Evolutionary conservation across 1,140 invertebrate species (phyloP).

Genomic region (Drosophila takahashii): DNA sequence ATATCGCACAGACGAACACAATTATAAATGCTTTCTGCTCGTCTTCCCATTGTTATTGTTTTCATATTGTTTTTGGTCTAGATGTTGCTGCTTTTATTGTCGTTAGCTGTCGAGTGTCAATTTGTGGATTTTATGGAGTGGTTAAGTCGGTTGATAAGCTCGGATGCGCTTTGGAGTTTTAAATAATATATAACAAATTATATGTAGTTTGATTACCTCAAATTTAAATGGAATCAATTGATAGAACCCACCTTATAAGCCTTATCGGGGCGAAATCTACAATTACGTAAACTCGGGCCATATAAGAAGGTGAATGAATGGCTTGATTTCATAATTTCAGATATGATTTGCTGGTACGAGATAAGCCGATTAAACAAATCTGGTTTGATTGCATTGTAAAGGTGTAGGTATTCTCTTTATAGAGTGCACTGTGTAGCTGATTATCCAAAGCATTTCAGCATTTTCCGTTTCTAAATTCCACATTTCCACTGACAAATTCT

Average conservation of each 20-base stretch:
- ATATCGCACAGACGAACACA: slow-evolving; percentile 38
- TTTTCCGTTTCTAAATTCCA: slow-evolving; percentile 5
- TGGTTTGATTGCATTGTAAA: slow-evolving; percentile 21
- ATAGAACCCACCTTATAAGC: neutral
- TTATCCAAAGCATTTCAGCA: slow-evolving; percentile 2
- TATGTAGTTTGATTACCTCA: neutral
- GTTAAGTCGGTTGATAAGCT: slow-evolving; percentile 34
- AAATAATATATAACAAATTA: neutral
- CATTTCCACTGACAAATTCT: neutral
- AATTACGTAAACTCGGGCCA: slow-evolving; percentile 24
- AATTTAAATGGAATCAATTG: neutral
- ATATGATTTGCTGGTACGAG: slow-evolving; percentile 38
- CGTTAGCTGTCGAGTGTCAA: slow-evolving; percentile 43
- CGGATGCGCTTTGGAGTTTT: slow-evolving; percentile 16
- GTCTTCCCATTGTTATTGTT: slow-evolving; percentile 28
- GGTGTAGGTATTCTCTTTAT: slow-evolving; percentile 13
- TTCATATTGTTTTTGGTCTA: slow-evolving; percentile 31
- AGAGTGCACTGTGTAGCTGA: neutral
- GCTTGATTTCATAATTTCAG: slow-evolving; percentile 31
- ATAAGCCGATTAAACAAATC: slow-evolving; percentile 43
- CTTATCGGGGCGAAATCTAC: slow-evolving; percentile 22
- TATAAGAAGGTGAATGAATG: slow-evolving; percentile 40
- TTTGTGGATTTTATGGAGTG: slow-evolving; percentile 37
- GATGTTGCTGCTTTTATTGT: slow-evolving; percentile 34
- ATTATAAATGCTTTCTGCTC: slow-evolving; percentile 36